Evolutionary conservation across 2,113 vertebrate genomes (phyloP), one percentile per base, ranked within the genome.

Genomic region (Panthera tigris): DNA sequence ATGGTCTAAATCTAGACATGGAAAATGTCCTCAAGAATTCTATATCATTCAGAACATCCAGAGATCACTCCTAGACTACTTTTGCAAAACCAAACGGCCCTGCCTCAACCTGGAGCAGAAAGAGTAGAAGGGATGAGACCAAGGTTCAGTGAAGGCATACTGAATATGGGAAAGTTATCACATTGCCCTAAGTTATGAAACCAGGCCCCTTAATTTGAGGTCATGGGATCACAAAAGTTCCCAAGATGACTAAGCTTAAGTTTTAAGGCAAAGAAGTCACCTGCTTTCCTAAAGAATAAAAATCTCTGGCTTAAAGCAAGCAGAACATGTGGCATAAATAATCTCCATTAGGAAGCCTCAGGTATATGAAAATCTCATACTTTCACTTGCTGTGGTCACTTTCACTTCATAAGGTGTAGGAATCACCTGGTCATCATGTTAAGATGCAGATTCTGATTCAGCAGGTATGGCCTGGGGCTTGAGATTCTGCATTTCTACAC

Each of bases 131-230:
- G 41, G 14, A 89, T 25, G 29, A n/a, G 52, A 23, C 2, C 21
- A 83, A 86, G 96, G 23, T 89, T 82, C 93, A 82, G 2, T 41
- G 14, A 68, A 86, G 48, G 25, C 29, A 84, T 87, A 87, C 52
- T 79, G 66, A 89, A 79, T 73, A 81, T 73, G 84, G 19, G 41
- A 61, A 81, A 81, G 7, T 95, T 76, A 25, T 80, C 73, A 68
- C 1, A 3, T 94, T 96, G 69, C 66, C 52, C 55, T 96, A 27
- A 89, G 21, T 82, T 98, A 73, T 74, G 68, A 92, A 97, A 92
- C 31, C 12, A 82, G 45, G 11, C 18, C 61, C 27, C 13, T 95
- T 93, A 50, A 74, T 4, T 9, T 89, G 41, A n/a, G 11, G 29
- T 80, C 21, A 80, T 45, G 50, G 50, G 57, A 39, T 84, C 55